Evolutionary conservation across 2,113 vertebrate species (phyloP).

Genomic region (Albula goreensis): DNA sequence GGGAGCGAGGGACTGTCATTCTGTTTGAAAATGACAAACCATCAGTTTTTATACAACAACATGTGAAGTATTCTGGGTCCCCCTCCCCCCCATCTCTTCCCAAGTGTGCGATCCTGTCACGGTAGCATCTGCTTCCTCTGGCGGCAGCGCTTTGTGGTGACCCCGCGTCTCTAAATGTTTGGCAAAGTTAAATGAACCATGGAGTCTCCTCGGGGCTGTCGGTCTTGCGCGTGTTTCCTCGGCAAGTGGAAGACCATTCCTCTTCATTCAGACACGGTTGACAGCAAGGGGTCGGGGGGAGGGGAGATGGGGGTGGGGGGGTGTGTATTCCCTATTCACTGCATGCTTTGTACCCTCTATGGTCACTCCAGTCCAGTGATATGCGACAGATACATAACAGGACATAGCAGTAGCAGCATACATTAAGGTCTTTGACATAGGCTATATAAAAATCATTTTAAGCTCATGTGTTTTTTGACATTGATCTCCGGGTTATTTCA

Average conservation of each 20-base stretch:
- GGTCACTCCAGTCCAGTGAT: no score
- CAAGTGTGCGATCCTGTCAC: not conserved
- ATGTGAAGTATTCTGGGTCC: not conserved
- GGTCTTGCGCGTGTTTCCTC: not conserved
- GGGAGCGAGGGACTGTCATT: not conserved
- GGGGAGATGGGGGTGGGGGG: no score
- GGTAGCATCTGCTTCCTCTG: not conserved
- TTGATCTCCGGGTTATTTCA: no score
- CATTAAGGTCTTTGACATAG: no score
- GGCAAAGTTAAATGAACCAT: conserved; percentile 11
- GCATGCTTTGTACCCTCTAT: no score
- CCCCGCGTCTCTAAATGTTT: conserved; percentile 5
- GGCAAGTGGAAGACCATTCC: not conserved
- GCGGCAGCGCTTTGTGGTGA: not conserved
- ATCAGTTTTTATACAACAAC: not conserved
- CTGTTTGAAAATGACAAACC: not conserved
- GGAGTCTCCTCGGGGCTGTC: not conserved
- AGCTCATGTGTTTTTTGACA: no score
- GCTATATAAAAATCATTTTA: no score
- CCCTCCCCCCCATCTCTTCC: not conserved
- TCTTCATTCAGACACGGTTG: not conserved
- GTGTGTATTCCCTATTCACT: no score
- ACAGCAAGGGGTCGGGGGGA: not conserved
- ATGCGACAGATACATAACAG: no score
- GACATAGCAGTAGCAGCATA: no score